Conservation (phyloP, 2,113 vertebrate species). For the Bettongia penicillata region DNA sequence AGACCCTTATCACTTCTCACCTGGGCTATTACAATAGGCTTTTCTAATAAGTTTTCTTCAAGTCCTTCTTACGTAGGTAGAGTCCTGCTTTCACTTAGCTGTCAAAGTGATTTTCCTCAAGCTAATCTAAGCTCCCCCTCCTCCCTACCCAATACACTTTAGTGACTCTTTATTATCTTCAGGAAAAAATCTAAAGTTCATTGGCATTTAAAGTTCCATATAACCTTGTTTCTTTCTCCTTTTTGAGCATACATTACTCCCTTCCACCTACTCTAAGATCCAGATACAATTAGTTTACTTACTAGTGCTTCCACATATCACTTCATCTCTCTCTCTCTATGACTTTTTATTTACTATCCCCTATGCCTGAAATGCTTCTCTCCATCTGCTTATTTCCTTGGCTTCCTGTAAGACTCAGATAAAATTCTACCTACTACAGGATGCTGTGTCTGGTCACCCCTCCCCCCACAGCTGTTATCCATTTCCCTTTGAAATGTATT, state of each 20-base stretch:
- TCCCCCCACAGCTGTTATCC: background rate
- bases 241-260: background rate
- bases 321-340: background rate
- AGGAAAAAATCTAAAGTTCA: background rate
- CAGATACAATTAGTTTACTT: background rate
- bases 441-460: background rate
- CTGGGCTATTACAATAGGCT: background rate
- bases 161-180: background rate
- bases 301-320: background rate
- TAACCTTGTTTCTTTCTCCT: background rate
- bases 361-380: background rate
- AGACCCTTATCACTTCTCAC: background rate
- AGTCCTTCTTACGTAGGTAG: background rate
- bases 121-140: background rate
- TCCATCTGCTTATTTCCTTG: background rate
- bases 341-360: background rate
- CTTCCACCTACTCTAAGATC: background rate
- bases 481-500: background rate
- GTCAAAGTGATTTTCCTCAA: background rate
- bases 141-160: background rate
- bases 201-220: background rate
- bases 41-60: background rate
- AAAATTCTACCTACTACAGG: background rate
- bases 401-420: background rate
- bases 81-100: background rate